Base-by-base conservation (phyloP, 1,140 invertebrate genomes). In the Phthorimaea operculella region DNA sequence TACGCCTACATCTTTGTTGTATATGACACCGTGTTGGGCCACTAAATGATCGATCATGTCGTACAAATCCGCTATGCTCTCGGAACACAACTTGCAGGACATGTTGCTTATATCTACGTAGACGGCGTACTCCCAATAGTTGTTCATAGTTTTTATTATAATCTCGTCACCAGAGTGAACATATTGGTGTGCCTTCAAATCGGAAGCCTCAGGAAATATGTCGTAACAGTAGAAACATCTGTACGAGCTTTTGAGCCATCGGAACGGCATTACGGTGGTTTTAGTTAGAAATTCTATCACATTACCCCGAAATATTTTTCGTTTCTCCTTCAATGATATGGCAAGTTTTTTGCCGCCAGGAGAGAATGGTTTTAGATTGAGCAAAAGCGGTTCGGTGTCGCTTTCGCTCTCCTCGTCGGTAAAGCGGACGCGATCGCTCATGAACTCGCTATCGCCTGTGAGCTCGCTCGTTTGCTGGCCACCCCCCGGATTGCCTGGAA, bases 151-250 rank as follows among this genome's bases (percentile, higher is more conserved):
- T 55, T 76, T 69, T 7, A 63, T 61, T 53, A 76, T 82, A 10
- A 76, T 54, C n/a, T 70, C 67, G 21, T 81, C 72, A 3, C 68
- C 74, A 0, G 58, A 15, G 48, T 84, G 81, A 0, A 54, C 47
- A 14, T 56, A 51, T 33, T 82, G 77, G 52, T 84, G 81, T 14
- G 47, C 63, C 44, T 79, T 79, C 17, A 84, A 53, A 1, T 83
- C 78, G 0, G 70, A 68, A 0, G 70, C 68, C 33, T 84, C 78
- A 68, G 77, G 71, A 33, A 81, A 83, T 28, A 80, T 81, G n/a
- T 80, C 76, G 60, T 81, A 80, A 54, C 81, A 84, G 55, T 83
- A 84, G 44, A 83, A 84, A 53, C 81, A 84, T 51, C 78, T 60
- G 52, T 81, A 84, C 6, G 73, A 78, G 52, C 76, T 83, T 54